Base-by-base conservation (phyloP, 2,888 invertebrate genomes). In the Phortica magna region DNA sequence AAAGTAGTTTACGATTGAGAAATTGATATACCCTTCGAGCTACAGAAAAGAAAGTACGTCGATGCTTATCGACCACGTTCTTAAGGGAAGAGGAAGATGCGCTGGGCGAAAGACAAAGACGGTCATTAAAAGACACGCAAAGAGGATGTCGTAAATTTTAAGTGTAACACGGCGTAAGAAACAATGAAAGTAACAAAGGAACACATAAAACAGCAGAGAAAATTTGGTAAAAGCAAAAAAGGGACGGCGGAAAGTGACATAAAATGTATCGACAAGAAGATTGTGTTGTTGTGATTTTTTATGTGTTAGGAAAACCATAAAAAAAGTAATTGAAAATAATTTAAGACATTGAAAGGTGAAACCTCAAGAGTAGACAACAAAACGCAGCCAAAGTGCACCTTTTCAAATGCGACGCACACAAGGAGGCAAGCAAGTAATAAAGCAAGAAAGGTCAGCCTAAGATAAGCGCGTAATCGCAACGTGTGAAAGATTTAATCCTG, bases 81-180 rank as follows among this genome's bases (percentile, higher is more conserved):
- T 0, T 9, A 48, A 6, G 3, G 14, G 48, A 48, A 48, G 48
- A 48, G 9, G 14, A 14, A 12, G 14, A 48, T 55, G 42, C 48
- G 19, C 31, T 10, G 68, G 19, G 61, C 19, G 17, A 41, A 65
- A 65, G 65, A 65, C 65, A 65, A 65, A 39, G 14, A 12, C 39
- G 14, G 65, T 65, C 65, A 65, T 65, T 65, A 31, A 22, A 61
- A 41, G 72, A 78, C 55, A 74, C 68, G 78, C 61, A 61, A 59
- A 82, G 88, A 88, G 85, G 88, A 88, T 88, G 89, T 88, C 85
- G 81, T 88, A 89, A 89, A 85, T 89, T 83, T 88, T 85, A 82
- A 88, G 89, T 84, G 83, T 86, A 86, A 86, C 86, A 88, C 48
- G 14, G 39, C 3, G 53, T 14, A 10, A 53, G 53, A 53, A 10